These are phyloP conservation scores for Camelus dromedarius DNA, from an alignment of 2,113 vertebrate genomes.

Conservation along the genomic window DNA sequence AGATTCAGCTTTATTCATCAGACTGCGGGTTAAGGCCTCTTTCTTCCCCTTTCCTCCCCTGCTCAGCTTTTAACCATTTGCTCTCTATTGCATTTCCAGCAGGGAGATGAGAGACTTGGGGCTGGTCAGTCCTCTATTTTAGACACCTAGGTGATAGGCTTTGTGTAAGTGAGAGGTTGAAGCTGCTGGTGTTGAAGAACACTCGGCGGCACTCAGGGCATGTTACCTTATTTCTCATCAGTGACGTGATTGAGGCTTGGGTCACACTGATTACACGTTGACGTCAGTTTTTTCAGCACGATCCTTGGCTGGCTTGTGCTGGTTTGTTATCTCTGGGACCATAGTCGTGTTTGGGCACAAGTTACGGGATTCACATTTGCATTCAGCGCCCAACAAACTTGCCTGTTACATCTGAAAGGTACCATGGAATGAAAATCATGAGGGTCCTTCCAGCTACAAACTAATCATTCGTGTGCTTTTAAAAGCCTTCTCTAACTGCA, in stretches of 20 bases:
- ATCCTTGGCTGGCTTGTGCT: not conserved
- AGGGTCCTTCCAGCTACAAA: not conserved
- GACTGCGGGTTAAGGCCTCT: not conserved
- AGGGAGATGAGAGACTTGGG: not conserved
- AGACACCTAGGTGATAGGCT: not conserved
- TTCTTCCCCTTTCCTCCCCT: not conserved
- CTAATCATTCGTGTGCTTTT: not conserved
- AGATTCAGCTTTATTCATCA: not conserved
- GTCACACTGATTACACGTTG: not conserved
- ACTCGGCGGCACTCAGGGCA: not conserved
- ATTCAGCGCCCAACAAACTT: not conserved
- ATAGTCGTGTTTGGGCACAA: not conserved
- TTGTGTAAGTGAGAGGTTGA: not conserved
- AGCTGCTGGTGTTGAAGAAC: not conserved
- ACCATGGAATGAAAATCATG: not conserved
- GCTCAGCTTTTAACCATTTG: not conserved
- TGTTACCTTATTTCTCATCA: not conserved
- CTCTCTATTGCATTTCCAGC: not conserved
- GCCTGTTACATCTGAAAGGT: constrained; percentile 3
- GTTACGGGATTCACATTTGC: not conserved
- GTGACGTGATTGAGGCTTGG: not conserved
- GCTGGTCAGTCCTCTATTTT: not conserved
- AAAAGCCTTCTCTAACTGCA: not conserved
- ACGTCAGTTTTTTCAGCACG: not conserved
- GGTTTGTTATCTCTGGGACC: not conserved